phyloP scores from a whole-genome alignment of 2,797 vertebrate genomes.

The Gastrophryne carolinensis region DNA sequence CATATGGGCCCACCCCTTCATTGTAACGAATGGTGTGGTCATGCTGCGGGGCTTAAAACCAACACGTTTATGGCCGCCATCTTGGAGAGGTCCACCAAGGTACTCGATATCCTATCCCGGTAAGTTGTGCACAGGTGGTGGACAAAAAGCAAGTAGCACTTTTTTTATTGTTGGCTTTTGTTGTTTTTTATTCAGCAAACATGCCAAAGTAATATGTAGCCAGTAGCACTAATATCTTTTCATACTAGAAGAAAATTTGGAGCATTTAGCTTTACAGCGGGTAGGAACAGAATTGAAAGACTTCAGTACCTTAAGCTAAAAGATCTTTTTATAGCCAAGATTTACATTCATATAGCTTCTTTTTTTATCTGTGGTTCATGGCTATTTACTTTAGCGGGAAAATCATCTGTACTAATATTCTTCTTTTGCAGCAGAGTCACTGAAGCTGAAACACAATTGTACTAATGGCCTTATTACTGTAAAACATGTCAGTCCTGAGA shows the following conservation, averaged over 20 bases:
- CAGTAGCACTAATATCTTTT: not conserved
- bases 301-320: not conserved
- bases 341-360: not conserved
- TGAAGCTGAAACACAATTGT: conserved; percentile 34
- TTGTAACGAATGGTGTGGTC: too few species aligned
- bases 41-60: too few species aligned
- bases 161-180: too few species aligned
- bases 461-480: conserved; percentile 51
- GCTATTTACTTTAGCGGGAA: conserved; percentile 24
- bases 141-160: too few species aligned
- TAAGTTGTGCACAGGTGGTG: too few species aligned
- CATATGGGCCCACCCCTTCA: too few species aligned
- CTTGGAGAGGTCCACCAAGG: too few species aligned
- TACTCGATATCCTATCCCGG: too few species aligned
- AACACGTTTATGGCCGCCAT: too few species aligned
- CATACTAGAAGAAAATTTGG: not conserved
- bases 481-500: conserved; percentile 46
- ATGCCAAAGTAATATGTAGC: not conserved
- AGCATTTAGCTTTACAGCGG: not conserved
- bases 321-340: not conserved
- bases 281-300: not conserved
- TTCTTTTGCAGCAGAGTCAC: conserved; percentile 16
- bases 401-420: conserved; percentile 21
- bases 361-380: not conserved
- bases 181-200: too few species aligned